Percentiles rank a stretch among this genome's conserved stretches.
Evolutionary conservation across 1,140 invertebrate species (phyloP).

Genomic region (Ooceraea biroi): DNA sequence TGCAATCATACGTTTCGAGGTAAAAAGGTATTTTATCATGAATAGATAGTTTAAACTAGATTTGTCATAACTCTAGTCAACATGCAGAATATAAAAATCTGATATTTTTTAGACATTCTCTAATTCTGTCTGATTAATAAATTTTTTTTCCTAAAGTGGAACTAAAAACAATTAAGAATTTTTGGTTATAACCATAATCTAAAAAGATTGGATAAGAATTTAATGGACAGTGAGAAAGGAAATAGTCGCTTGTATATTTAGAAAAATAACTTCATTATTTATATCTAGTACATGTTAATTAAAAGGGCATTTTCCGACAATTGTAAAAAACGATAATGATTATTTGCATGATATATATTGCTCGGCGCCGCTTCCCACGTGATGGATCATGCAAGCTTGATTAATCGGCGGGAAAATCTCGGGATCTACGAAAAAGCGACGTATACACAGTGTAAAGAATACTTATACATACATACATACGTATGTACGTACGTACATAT

Average conservation of each 20-base stretch:
- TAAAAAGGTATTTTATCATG: no score
- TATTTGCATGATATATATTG: neutral
- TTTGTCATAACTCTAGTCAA: neutral
- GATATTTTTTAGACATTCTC: neutral
- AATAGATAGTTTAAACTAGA: no score
- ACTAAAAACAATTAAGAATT: neutral
- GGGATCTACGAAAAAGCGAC: slow-evolving; percentile 70
- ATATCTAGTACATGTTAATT: neutral
- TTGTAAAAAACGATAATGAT: no score
- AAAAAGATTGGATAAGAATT: neutral
- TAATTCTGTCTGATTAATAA: neutral
- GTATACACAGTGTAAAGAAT: slow-evolving; percentile 8
- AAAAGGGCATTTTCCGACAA: no score
- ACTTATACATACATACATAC: neutral
- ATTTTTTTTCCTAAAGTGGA: neutral
- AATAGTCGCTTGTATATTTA: neutral
- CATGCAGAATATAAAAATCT: neutral
- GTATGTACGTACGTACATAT: slow-evolving; percentile 14
- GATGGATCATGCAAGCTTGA: slow-evolving; percentile 59
- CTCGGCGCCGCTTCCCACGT: slow-evolving; percentile 73
- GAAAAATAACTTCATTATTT: neutral
- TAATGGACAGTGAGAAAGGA: neutral
- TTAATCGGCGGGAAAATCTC: slow-evolving; percentile 72
- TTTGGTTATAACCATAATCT: neutral
- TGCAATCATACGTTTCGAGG: neutral